phyloP scores from a whole-genome alignment of 37 sponge, comb jelly and placozoan genomes.

The Cliona cf. orientalis region DNA sequence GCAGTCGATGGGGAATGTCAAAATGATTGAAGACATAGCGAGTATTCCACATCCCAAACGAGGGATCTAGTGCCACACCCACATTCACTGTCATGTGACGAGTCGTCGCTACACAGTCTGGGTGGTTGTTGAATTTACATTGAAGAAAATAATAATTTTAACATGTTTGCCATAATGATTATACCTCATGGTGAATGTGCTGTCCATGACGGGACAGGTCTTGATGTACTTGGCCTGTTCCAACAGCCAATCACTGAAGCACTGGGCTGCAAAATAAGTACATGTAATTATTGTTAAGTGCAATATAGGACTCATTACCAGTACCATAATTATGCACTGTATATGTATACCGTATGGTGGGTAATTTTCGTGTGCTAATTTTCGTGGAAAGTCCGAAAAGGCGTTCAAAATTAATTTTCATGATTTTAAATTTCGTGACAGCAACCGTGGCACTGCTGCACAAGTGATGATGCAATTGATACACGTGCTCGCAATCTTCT shows the following conservation, averaged over 20 bases:
- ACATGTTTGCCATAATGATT: not conserved
- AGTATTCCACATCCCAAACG: not conserved
- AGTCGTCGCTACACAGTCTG: constrained; percentile 42
- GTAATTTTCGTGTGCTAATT: too few relatives aligned
- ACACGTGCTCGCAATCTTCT: too few relatives aligned
- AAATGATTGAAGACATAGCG: not conserved
- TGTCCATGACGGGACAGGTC: constrained; percentile 16
- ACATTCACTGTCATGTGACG: constrained; percentile 34
- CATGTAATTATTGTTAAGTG: too few relatives aligned
- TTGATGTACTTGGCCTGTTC: constrained; percentile 2
- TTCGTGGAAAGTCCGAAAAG: too few relatives aligned
- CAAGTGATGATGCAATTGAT: too few relatives aligned
- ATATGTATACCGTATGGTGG: too few relatives aligned
- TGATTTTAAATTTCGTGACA: too few relatives aligned
- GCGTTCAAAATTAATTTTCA: too few relatives aligned
- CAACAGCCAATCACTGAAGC: constrained; percentile 41
- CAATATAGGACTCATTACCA: too few relatives aligned
- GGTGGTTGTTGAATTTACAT: constrained; percentile 22
- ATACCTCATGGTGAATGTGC: not conserved
- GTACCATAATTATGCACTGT: too few relatives aligned
- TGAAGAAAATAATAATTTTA: not conserved
- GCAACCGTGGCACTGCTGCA: too few relatives aligned
- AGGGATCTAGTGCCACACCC: constrained; percentile 50
- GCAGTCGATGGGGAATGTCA: not conserved
- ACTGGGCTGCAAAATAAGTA: not conserved